Evolutionary conservation across 2,888 invertebrate genomes (phyloP), one percentile per base, ranked within the genome.

Genomic region (Epinotia bilunana): DNA sequence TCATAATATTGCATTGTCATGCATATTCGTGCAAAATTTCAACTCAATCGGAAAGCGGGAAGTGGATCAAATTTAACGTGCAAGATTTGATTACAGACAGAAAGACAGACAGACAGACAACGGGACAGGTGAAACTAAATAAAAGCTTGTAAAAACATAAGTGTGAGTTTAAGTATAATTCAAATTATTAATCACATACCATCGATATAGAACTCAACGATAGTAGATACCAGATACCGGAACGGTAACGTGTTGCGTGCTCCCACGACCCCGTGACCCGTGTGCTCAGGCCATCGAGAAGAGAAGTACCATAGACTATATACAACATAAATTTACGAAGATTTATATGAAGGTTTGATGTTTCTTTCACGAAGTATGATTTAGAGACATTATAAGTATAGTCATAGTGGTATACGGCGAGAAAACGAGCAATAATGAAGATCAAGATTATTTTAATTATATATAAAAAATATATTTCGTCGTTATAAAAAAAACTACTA

Each of bases 191-290:
- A 69, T 69, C 69, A 46, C 13, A n/a, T 12, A 28, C 53, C 28
- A 65, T 64, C 64, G 43, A n/a, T 23, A 58, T 20, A 13, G 23
- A 64, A 57, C 13, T 57, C 57, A 69, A 39, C 43, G 69, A 69
- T 46, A 69, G 60, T 55, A 53, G 46, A 65, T 46, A 69, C 69
- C 61, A 53, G 46, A 71, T 62, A 74, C 65, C 71, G 65, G 72
- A 76, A 76, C 75, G 20, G 72, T 76, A 74, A 71, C 60, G 65
- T 53, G 53, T 16, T 71, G 75, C 72, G 72, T 62, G 62, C 67
- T 77, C 78, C 76, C 78, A 78, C 78, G 78, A 78, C 78, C 78
- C 65, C 43, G 53, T 63, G 77, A 78, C 77, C 78, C 55, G 43
- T 20, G 57, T 57, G 58, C 43, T 33, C 33, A 20, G 18, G 28